Evolutionary conservation across 2,888 invertebrate species (phyloP).

Genomic region (Nysson spinosus): DNA sequence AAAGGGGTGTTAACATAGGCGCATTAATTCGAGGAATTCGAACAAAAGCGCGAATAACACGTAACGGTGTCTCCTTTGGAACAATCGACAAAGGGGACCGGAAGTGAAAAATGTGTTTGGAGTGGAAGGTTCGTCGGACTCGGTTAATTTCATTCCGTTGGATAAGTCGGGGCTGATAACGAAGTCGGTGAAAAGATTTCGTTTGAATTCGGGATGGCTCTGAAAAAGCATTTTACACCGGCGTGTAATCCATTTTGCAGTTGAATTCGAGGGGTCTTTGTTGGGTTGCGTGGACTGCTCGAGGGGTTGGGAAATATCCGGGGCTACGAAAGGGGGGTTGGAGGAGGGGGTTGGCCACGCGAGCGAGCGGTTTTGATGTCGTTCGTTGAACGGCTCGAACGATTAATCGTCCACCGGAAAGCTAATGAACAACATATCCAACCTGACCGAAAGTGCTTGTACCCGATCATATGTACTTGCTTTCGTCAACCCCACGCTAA

Average conservation of each 20-base stretch:
- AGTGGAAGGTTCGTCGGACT: too few species aligned
- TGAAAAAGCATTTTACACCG: too few species aligned
- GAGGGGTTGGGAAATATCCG: constrained; percentile 33
- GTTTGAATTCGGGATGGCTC: too few species aligned
- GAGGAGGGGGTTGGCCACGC: too few species aligned
- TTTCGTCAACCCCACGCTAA: constrained; percentile 19
- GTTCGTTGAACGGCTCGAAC: constrained; percentile 41
- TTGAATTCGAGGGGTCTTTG: constrained; percentile 34
- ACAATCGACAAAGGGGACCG: too few species aligned
- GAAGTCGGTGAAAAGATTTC: background rate
- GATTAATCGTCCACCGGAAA: constrained; percentile 45
- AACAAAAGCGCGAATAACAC: too few species aligned
- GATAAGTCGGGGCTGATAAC: background rate
- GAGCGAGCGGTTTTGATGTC: constrained; percentile 19
- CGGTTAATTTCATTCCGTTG: too few species aligned
- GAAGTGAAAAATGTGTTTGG: too few species aligned
- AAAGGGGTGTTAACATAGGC: too few species aligned
- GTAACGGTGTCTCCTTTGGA: too few species aligned
- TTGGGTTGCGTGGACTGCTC: constrained; percentile 29
- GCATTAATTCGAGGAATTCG: too few species aligned
- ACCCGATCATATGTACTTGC: constrained; percentile 34
- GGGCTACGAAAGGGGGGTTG: too few species aligned
- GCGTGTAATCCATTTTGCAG: constrained; percentile 37
- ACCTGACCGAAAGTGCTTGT: constrained; percentile 29
- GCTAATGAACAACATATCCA: constrained; percentile 46